Conservation (phyloP, 2,113 vertebrate species). For the Rhinolophus ferrumequinum region DNA sequence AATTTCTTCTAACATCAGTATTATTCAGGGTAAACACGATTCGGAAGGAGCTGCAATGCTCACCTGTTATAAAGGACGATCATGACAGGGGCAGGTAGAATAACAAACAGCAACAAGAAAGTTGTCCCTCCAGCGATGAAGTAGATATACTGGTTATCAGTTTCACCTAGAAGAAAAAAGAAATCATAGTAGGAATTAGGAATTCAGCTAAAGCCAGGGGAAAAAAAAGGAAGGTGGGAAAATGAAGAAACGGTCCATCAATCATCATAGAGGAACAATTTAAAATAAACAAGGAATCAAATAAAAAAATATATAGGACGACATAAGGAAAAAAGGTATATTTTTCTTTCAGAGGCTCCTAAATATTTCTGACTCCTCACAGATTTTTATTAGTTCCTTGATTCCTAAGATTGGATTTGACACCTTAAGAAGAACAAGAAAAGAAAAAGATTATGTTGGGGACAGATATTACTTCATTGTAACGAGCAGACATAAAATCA, state of each 20-base stretch:
- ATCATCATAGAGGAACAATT: background rate
- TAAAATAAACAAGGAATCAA: background rate
- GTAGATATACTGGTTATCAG: background rate
- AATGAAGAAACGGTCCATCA: background rate
- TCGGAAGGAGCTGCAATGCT: background rate
- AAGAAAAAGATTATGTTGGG: background rate
- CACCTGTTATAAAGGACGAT: slow-evolving; percentile 43
- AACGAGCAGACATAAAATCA: background rate
- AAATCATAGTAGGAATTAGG: slow-evolving; percentile 7
- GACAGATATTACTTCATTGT: background rate
- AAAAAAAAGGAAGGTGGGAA: background rate
- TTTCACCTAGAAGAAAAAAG: slow-evolving; percentile 61
- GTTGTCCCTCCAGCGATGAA: background rate
- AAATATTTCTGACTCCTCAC: background rate
- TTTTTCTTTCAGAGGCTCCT: background rate
- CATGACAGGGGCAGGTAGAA: background rate
- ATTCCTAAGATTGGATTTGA: background rate
- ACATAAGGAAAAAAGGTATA: background rate
- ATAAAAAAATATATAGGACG: background rate
- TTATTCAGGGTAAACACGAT: background rate
- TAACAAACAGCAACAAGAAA: background rate
- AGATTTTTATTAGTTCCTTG: background rate
- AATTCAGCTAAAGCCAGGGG: background rate
- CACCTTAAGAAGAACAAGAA: background rate
- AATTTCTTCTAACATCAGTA: background rate